Conservation (phyloP, 2,888 invertebrate genomes). For the Zootermopsis nevadensis region DNA sequence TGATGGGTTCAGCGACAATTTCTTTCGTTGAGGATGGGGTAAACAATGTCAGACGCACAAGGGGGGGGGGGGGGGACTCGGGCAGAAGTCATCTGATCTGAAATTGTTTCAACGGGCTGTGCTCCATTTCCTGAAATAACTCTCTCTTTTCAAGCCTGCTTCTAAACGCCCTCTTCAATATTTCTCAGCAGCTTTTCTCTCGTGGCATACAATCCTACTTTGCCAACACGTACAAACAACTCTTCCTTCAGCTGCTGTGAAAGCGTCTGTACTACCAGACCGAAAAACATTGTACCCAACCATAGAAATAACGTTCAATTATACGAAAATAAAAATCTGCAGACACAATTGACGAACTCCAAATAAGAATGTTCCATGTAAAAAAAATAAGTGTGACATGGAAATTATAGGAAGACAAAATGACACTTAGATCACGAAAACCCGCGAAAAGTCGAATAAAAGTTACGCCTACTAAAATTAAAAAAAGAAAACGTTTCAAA, state of each 20-base stretch:
- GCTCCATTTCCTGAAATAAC: slow-evolving; percentile 51
- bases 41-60: too few species aligned
- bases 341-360: background rate
- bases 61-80: too few species aligned
- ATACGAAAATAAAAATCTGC: background rate
- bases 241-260: slow-evolving; percentile 10
- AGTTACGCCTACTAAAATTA: background rate
- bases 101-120: slow-evolving; percentile 2
- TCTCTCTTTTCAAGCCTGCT: slow-evolving; percentile 46
- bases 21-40: too few species aligned
- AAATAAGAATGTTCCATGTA: background rate
- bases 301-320: background rate
- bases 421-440: background rate
- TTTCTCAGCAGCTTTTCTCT: slow-evolving; percentile 7
- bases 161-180: slow-evolving; percentile 16
- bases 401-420: background rate
- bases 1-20: too few species aligned
- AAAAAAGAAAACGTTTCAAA: background rate
- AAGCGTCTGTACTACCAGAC: background rate
- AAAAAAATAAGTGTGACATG: background rate
- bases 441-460: too few species aligned
- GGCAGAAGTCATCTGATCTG: background rate
- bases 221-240: background rate
- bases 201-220: slow-evolving; percentile 47
- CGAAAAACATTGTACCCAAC: background rate